Conservation (phyloP, 1,140 invertebrate genomes). For the Halotydeus destructor region DNA sequence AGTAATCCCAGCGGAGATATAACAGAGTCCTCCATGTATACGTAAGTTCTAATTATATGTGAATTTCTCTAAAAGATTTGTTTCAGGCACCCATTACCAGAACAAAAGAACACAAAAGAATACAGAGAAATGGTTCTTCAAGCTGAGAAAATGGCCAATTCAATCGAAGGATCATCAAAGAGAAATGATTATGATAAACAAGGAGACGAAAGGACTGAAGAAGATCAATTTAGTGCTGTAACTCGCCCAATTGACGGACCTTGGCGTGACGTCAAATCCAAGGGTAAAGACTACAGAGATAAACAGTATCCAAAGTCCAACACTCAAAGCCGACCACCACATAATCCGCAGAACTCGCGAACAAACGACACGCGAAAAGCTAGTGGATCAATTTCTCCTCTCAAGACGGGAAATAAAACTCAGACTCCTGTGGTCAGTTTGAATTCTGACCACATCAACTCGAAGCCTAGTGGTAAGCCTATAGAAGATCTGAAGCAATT, state of each 20-base stretch:
- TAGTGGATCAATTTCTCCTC: neutral
- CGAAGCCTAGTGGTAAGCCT: neutral
- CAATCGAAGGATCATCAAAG: constrained; percentile 66
- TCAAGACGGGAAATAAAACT: neutral
- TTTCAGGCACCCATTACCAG: constrained; percentile 19
- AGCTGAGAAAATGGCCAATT: constrained; percentile 62
- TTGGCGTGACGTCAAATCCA: neutral
- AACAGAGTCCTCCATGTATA: constrained; percentile 7
- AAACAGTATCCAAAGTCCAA: neutral
- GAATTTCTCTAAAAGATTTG: constrained; percentile 1
- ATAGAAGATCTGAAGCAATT: neutral
- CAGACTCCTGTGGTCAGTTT: neutral
- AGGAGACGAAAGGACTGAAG: constrained; percentile 75
- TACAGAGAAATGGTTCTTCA: constrained; percentile 60
- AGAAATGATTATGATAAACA: constrained; percentile 58
- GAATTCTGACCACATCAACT: neutral
- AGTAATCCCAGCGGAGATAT: constrained; percentile 58
- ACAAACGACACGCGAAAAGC: neutral
- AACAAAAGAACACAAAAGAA: constrained; percentile 60
- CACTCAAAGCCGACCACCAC: neutral
- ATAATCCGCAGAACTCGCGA: neutral
- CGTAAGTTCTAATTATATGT: neutral
- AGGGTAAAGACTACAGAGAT: neutral
- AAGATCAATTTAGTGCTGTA: constrained; percentile 41
- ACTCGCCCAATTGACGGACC: constrained; percentile 15